Evolutionary conservation across 2,888 invertebrate genomes (phyloP), one percentile per base, ranked within the genome.

Genomic region (Entomobrya multifasciata): DNA sequence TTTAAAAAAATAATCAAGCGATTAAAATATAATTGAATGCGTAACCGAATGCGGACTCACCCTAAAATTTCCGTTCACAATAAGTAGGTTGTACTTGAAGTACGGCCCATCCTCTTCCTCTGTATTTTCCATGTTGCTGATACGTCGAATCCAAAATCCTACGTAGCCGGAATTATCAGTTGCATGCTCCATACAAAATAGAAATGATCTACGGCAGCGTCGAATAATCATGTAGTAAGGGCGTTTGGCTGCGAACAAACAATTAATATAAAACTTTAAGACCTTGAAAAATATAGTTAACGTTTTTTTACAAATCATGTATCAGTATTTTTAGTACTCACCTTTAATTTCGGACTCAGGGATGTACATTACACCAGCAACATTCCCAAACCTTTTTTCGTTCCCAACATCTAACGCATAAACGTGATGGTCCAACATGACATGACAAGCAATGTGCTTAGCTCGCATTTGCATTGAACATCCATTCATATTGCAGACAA

Each of bases 171-270:
- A 3, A 5, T 41, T 44, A 2, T 8, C 13, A 6, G 47, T 8
- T 11, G 22, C 44, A 22, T 44, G 70, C 11, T 41, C 70, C 41
- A 72, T 47, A 22, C 70, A 44, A 15, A 72, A 44, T n/a, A 72
- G 22, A n/a, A 72, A 72, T 13, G 47, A 72, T 1, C 70, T 2
- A 8, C 25, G 11, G 1, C 4, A 4, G 47, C 15, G 25, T 20
- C 70, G 70, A 8, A 72, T 15, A 47, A 72, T 13, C 10, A 47
- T 47, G 15, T 72, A 72, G n/a, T 44, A 47, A 10, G 41, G 20
- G 25, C 11, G 4, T 15, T 25, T 8, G 0, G 5, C 41, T 72
- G 17, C 1, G 65, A 30, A 65, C 30, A 30, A 65, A 11, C 15
- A n/a, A n/a, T n/a, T n/a, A n/a, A n/a, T n/a, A n/a, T n/a, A n/a